These are phyloP conservation scores for Huso huso DNA, from an alignment of 2,797 vertebrate genomes.

Conservation along the genomic window DNA sequence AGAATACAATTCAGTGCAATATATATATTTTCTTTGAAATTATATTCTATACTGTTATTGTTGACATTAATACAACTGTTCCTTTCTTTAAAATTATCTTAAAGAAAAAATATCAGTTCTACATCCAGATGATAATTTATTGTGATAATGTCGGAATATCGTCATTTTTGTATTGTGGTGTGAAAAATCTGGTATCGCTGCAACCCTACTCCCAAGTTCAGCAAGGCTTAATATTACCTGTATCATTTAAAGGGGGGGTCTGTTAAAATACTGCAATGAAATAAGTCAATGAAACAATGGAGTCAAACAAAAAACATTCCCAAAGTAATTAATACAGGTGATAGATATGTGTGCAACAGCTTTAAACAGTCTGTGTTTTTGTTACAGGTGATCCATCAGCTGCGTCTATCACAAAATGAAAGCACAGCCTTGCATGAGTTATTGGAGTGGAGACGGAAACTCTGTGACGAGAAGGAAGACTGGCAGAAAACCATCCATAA, in stretches of 20 bases:
- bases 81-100: no score
- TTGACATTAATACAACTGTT: no score
- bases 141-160: no score
- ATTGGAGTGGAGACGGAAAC: conserved; percentile 71
- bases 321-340: not conserved
- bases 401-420: conserved; percentile 69
- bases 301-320: not conserved
- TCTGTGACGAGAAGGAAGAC: conserved; percentile 67
- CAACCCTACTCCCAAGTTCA: no score
- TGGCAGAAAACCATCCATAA: conserved; percentile 64
- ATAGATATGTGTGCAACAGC: not conserved
- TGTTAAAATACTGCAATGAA: not conserved
- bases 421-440: conserved; percentile 70
- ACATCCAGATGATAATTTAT: no score
- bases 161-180: no score
- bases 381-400: conserved; percentile 71
- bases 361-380: not conserved
- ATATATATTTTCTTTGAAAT: no score
- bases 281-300: not conserved
- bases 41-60: no score
- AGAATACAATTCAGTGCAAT: no score
- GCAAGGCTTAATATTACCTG: no score
- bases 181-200: no score
- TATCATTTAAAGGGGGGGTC: not conserved
- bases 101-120: no score